These are phyloP conservation scores for Eptatretus atami DNA, from an alignment of 2,797 vertebrate species.

Conservation along the genomic window DNA sequence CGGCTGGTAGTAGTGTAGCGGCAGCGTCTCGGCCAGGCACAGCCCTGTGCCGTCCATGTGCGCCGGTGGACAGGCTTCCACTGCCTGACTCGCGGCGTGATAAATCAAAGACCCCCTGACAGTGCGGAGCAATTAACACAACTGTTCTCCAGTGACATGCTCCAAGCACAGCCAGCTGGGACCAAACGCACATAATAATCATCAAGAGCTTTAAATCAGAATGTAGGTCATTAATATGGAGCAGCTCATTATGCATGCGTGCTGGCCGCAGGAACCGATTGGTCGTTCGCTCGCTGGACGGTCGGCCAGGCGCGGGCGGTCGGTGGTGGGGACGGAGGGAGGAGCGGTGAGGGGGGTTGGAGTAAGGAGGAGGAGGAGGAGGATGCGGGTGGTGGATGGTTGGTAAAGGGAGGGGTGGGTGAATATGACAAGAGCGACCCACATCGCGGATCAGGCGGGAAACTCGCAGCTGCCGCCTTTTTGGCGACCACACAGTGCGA, in stretches of 20 bases:
- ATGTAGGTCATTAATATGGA: conserved; percentile 97
- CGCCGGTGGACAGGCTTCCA: conserved; percentile 27
- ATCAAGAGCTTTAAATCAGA: conserved; percentile 98
- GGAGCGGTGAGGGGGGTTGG: neutral
- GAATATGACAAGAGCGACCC: neutral
- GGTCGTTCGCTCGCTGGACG: conserved; percentile 2
- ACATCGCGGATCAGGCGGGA: neutral
- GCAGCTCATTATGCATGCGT: conserved; percentile 53
- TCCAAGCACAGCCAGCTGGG: conserved; percentile 53
- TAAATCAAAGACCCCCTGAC: conserved; percentile 62
- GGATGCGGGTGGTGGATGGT: neutral
- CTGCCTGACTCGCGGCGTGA: conserved; percentile 11
- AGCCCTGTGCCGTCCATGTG: conserved; percentile 99
- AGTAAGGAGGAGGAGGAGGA: neutral
- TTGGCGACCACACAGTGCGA: neutral
- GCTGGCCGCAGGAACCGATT: conserved; percentile 1
- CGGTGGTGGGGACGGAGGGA: neutral
- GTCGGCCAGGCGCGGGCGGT: neutral
- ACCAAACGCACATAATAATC: conserved; percentile 67
- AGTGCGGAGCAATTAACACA: conserved; percentile 46
- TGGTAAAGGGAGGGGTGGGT: neutral
- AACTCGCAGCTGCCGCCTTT: neutral
- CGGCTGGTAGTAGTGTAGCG: conserved; percentile 98
- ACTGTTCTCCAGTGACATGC: conserved; percentile 24
- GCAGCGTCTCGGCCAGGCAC: conserved; percentile 77